phyloP scores from a whole-genome alignment of 1,140 invertebrate genomes.

The Drosophila kohkoa region DNA sequence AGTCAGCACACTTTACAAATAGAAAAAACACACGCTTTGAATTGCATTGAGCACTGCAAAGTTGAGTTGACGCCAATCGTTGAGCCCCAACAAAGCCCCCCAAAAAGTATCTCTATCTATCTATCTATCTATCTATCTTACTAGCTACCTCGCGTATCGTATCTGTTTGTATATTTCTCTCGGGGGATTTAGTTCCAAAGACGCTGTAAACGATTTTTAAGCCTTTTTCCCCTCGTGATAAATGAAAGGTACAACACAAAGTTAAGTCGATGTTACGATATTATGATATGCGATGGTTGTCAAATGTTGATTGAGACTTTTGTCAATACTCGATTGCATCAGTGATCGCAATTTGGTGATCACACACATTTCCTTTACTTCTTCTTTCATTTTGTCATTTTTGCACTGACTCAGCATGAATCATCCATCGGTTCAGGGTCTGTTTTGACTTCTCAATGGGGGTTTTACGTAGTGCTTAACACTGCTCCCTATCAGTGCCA shows the following conservation, averaged over 20 bases:
- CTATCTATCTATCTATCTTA: background rate
- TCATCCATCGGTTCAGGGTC: constrained; percentile 3
- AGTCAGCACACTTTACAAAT: constrained; percentile 4
- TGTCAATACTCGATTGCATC: constrained; percentile 40
- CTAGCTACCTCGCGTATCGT: background rate
- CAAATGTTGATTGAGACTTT: background rate
- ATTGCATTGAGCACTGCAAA: constrained; percentile 7
- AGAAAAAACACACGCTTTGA: background rate
- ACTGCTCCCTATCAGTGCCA: constrained; percentile 34
- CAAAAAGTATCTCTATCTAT: constrained; percentile 31
- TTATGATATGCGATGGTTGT: no score
- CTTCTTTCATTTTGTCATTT: no score
- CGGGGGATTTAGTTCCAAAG: constrained; percentile 64
- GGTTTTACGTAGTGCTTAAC: constrained; percentile 17
- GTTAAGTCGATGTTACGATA: constrained; percentile 20
- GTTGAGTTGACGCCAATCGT: constrained; percentile 22
- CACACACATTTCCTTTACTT: constrained; percentile 30
- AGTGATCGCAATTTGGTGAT: constrained; percentile 46
- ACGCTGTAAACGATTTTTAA: constrained; percentile 82
- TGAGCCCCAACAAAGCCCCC: constrained; percentile 31
- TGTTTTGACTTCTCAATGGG: background rate
- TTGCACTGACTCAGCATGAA: constrained; percentile 38
- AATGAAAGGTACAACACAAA: constrained; percentile 19
- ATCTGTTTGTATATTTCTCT: constrained; percentile 45
- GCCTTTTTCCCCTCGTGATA: constrained; percentile 64